Base-by-base conservation (phyloP, 2,113 vertebrate species). In the Chinchilla lanigera region DNA sequence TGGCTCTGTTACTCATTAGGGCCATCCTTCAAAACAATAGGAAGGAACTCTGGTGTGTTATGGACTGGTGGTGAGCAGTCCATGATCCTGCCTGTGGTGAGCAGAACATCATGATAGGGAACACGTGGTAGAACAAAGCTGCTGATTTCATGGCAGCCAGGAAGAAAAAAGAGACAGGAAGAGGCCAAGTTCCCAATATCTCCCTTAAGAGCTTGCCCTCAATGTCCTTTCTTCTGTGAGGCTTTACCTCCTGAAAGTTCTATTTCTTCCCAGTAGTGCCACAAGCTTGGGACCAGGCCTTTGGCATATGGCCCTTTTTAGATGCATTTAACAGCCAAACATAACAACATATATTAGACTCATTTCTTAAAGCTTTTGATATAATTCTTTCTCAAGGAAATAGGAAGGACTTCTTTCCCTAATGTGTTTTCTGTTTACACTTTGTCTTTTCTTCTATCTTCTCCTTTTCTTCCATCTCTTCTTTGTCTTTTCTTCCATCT, bases 21-120 rank as follows among this genome's bases (percentile, higher is more conserved):
- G 99, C 99, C 75, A 99, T 99, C 98, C 98, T 99, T 93, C 99
- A 99, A 97, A 99, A 99, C 96, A 99, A 99, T 97, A 99, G 99
- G 97, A 99, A 99, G 83, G 99, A 99, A 86, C 98, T 99, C 93
- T 99, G 99, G 99, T 99, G 99, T 99, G 99, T 99, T 91, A 99
- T 99, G 99, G 99, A 99, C 98, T 99, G 99, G 99, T 99, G 96
- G 97, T 97, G 87, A 93, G 91, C 19, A 56, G n/a, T n/a, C n/a
- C n/a, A n/a, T n/a, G n/a, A n/a, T 8, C 17, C 41, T 41, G 54
- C 14, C n/a, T 81, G 52, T 38, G 30, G 6, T 50, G 1, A 61
- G 44, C 78, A 86, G 5, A 22, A 20, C 19, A 20, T 65, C 19
- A 7, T 65, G 41, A 44, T 20, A 4, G 20, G 44, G 44, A 56